Percentiles rank a stretch among this genome's conserved stretches.
phyloP scores from a whole-genome alignment of 1,140 invertebrate species.

The Hyphantria cunea region DNA sequence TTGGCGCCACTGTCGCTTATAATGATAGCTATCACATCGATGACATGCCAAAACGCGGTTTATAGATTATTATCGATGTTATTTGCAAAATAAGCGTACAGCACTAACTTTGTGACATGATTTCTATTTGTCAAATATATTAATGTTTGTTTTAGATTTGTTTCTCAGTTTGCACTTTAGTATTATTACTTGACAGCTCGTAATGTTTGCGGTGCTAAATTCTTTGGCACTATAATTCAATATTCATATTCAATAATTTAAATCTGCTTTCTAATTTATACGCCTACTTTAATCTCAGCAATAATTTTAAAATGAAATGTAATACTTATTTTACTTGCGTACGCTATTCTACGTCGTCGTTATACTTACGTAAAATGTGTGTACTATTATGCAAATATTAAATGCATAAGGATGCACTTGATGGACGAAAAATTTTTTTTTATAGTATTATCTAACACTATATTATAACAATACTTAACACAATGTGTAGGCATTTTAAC shows the following conservation, averaged over 20 bases:
- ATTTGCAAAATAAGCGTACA: slow-evolving; percentile 29
- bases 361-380: too few relatives aligned
- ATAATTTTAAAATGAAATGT: background rate
- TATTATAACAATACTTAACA: too few relatives aligned
- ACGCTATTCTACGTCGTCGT: too few relatives aligned
- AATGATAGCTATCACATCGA: slow-evolving; percentile 57
- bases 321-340: too few relatives aligned
- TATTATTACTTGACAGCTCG: slow-evolving; percentile 12
- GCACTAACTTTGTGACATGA: slow-evolving; percentile 28
- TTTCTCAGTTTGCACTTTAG: slow-evolving; percentile 5
- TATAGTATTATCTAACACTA: too few relatives aligned
- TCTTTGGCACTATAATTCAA: too few relatives aligned
- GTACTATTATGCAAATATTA: too few relatives aligned
- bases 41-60: slow-evolving; percentile 59
- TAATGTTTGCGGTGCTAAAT: slow-evolving; percentile 9
- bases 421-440: too few relatives aligned
- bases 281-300: slow-evolving; percentile 1
- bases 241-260: background rate
- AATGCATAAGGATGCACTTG: too few relatives aligned
- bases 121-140: slow-evolving; percentile 28
- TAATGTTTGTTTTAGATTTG: slow-evolving; percentile 20
- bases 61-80: slow-evolving; percentile 49
- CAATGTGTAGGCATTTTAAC: too few relatives aligned
- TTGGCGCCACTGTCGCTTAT: slow-evolving; percentile 61
- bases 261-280: background rate